Conservation (phyloP, 2,797 vertebrate genomes). For the Furcifer pardalis region DNA sequence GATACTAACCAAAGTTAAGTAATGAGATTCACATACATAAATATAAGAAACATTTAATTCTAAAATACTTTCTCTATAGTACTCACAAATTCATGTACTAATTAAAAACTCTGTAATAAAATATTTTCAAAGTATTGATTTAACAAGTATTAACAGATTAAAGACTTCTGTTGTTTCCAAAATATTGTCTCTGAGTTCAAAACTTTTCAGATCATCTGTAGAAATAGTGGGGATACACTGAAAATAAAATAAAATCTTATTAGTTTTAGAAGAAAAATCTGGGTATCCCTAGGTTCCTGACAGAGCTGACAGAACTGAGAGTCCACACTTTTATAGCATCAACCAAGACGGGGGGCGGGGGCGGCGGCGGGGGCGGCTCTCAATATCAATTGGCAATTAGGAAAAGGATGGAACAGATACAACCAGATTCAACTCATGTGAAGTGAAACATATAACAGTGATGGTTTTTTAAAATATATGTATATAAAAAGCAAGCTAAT, state of each 20-base stretch:
- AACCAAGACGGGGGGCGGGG: background rate
- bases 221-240: constrained; percentile 98
- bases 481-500: no score
- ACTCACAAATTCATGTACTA: constrained; percentile 81
- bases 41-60: constrained; percentile 91
- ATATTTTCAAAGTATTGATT: constrained; percentile 83
- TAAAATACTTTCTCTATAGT: constrained; percentile 88
- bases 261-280: constrained; percentile 19
- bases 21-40: constrained; percentile 87
- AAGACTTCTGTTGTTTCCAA: constrained; percentile 71
- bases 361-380: no score
- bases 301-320: background rate
- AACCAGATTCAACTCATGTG: background rate
- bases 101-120: constrained; percentile 89
- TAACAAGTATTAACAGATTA: constrained; percentile 75
- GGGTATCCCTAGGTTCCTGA: background rate
- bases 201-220: constrained; percentile 86
- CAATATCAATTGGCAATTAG: background rate
- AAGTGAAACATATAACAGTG: no score
- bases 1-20: constrained; percentile 75
- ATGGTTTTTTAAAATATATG: no score
- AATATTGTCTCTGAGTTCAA: constrained; percentile 71
- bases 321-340: background rate
- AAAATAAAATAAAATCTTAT: constrained; percentile 33
- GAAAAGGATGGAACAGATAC: background rate